phyloP scores from a whole-genome alignment of 2,797 vertebrate genomes.

The Muscicapa striata region DNA sequence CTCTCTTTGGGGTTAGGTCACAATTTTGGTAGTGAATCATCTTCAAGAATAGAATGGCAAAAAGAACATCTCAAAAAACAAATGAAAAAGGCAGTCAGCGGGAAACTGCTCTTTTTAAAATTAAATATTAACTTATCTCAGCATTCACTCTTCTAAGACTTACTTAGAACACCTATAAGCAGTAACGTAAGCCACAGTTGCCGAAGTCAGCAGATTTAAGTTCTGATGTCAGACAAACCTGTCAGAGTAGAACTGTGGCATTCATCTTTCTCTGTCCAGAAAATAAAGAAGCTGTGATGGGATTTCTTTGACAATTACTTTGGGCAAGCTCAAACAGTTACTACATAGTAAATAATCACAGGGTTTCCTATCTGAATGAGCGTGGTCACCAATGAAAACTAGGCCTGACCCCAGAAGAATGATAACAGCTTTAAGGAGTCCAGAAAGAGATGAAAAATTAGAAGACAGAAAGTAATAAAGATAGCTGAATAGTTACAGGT shows the following conservation, averaged over 20 bases:
- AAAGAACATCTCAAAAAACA: neutral
- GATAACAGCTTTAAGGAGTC: neutral
- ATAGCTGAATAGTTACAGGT: neutral
- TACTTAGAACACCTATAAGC: neutral
- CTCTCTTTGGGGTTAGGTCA: neutral
- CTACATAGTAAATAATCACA: neutral
- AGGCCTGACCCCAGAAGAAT: neutral
- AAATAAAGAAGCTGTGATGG: neutral
- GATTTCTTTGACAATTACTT: neutral
- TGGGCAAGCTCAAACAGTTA: neutral
- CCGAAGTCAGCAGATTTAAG: neutral
- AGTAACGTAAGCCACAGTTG: neutral
- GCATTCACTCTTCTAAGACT: neutral
- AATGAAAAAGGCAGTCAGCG: neutral
- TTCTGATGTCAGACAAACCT: neutral
- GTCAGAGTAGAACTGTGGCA: neutral
- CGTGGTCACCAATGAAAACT: neutral
- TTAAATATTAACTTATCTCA: neutral
- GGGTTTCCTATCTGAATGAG: neutral
- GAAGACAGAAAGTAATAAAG: neutral
- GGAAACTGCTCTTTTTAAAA: neutral
- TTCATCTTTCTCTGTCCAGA: neutral
- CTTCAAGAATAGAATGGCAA: neutral
- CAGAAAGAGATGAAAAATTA: neutral
- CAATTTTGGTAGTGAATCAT: neutral